Percentiles rank a stretch among this genome's conserved stretches.
Conservation (phyloP, 1,140 invertebrate species). For the Drosophila guanche region DNA sequence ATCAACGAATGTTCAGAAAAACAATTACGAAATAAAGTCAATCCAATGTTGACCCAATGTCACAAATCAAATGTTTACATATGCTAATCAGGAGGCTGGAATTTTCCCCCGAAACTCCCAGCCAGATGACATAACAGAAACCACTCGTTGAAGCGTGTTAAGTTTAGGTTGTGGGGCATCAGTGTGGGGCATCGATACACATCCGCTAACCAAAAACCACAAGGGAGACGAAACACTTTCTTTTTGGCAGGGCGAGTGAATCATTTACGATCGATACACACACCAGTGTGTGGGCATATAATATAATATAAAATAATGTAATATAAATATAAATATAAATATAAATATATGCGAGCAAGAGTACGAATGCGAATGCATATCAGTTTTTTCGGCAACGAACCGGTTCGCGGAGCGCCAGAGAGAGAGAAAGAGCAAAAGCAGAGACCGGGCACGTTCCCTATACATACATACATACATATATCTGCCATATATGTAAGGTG, state of each 20-base stretch:
- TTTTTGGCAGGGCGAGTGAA: conserved; percentile 60
- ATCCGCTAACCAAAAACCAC: conserved; percentile 29
- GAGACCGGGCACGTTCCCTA: too few relatives aligned
- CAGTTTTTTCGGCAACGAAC: conserved; percentile 48
- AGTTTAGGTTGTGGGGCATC: conserved; percentile 17
- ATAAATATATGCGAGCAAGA: not conserved
- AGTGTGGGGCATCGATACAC: conserved; percentile 16
- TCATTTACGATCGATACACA: conserved; percentile 49
- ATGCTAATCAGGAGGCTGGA: conserved; percentile 35
- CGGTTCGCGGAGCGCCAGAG: conserved; percentile 29
- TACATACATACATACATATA: too few relatives aligned
- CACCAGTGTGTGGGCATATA: not conserved
- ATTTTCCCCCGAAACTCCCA: conserved; percentile 21
- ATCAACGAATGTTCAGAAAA: conserved; percentile 9
- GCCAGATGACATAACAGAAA: conserved; percentile 32
- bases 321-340: conserved; percentile 21
- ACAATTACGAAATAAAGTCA: conserved; percentile 20
- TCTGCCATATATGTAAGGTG: too few relatives aligned
- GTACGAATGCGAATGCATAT: conserved; percentile 28
- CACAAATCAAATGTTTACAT: conserved; percentile 20
- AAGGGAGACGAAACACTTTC: conserved; percentile 62
- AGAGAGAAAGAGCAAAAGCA: not conserved
- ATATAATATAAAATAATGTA: not conserved
- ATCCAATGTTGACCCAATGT: too few relatives aligned
- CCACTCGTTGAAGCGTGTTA: not conserved